A percentile compares a stretch with the other conserved stretches of the same genome.
Evolutionary conservation across 2,888 invertebrate genomes (phyloP).

Genomic region (Artemia sinica): DNA sequence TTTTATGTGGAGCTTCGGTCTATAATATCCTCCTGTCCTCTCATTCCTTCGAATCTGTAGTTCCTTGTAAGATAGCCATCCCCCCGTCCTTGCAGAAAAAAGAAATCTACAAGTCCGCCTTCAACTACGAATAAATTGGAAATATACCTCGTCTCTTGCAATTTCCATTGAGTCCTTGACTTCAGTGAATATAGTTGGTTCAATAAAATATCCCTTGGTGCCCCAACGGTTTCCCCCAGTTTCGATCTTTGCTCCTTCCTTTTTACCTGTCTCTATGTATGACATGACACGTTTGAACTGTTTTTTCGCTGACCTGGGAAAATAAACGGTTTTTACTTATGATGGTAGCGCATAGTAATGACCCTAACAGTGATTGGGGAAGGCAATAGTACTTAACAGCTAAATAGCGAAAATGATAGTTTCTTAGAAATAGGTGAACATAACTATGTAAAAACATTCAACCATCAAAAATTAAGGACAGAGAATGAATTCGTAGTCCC

Average conservation of each 20-base stretch:
- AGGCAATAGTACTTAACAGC: not conserved
- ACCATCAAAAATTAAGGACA: too few species aligned
- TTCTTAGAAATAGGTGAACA: not conserved
- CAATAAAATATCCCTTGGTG: slow-evolving; percentile 49
- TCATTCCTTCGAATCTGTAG: too few species aligned
- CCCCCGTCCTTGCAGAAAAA: too few species aligned
- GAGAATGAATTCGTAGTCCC: too few species aligned
- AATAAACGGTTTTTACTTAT: not conserved
- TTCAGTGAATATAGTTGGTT: slow-evolving; percentile 33
- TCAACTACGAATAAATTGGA: too few species aligned
- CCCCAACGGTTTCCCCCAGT: slow-evolving; percentile 55
- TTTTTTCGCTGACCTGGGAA: slow-evolving; percentile 33
- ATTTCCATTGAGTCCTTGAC: slow-evolving; percentile 35
- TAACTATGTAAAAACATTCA: too few species aligned
- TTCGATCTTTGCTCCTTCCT: slow-evolving; percentile 57
- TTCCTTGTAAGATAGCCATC: too few species aligned
- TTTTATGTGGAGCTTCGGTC: too few species aligned
- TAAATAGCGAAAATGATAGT: not conserved
- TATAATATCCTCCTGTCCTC: too few species aligned
- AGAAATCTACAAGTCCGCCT: too few species aligned
- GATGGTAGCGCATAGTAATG: too few species aligned
- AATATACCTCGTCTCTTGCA: slow-evolving; percentile 33
- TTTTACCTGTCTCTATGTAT: slow-evolving; percentile 55
- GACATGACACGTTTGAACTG: slow-evolving; percentile 56
- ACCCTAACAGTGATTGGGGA: too few species aligned